phyloP scores from a whole-genome alignment of 2,888 invertebrate genomes.

The Sphaerophoria taeniata region DNA sequence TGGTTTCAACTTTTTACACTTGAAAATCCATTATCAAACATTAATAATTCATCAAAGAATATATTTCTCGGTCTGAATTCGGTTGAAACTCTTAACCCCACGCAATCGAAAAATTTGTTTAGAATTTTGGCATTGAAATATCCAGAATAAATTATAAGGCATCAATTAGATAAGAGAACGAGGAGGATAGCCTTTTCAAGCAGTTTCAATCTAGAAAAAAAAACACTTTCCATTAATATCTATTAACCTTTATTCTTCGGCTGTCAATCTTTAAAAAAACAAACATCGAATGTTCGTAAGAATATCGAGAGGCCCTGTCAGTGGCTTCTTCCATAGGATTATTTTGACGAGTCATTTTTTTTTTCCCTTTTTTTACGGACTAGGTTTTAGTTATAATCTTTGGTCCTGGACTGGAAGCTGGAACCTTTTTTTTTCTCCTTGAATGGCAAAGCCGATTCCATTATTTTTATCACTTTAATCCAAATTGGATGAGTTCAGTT shows the following conservation, averaged over 20 bases:
- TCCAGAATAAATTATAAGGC: not conserved
- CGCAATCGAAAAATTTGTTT: not conserved
- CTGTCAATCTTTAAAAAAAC: not conserved
- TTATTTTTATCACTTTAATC: constrained; percentile 73
- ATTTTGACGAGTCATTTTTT: constrained; percentile 18
- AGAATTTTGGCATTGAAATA: not conserved
- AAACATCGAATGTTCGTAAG: not conserved
- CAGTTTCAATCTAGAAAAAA: not conserved
- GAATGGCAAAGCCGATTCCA: constrained; percentile 65
- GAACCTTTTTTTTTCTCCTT: constrained; percentile 40
- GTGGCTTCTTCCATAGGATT: not conserved
- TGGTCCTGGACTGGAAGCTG: constrained; percentile 37
- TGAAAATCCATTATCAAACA: too few species aligned
- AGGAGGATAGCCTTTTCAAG: not conserved
- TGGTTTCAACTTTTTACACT: too few species aligned
- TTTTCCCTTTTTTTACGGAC: constrained; percentile 10
- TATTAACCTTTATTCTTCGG: not conserved
- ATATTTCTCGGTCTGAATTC: not conserved
- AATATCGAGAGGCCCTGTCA: not conserved
- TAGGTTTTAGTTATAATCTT: constrained; percentile 55
- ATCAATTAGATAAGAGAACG: not conserved
- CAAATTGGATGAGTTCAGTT: constrained; percentile 73
- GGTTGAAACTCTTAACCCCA: not conserved
- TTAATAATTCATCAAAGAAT: too few species aligned
- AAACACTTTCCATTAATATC: not conserved